A percentile compares a stretch with the other conserved stretches of the same genome.
Conservation (phyloP, 2,888 invertebrate genomes). For the Podotricha telesiphe region DNA sequence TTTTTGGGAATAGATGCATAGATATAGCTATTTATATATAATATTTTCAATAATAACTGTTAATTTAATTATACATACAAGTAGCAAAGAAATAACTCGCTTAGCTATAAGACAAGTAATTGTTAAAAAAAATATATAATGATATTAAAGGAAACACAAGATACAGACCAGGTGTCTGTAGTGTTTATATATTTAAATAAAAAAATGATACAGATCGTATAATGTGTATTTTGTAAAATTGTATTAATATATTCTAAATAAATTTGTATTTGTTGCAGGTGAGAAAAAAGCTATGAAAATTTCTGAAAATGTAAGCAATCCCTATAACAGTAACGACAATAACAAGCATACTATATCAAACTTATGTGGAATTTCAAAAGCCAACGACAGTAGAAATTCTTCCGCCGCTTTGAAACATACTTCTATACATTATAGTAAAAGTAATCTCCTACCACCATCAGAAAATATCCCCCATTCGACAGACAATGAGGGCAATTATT, state of each 20-base stretch:
- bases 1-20: no score
- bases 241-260: neutral
- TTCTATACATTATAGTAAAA: neutral
- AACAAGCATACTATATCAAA: neutral
- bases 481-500: neutral
- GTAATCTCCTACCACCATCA: neutral
- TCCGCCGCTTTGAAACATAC: neutral
- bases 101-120: no score
- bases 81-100: no score
- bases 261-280: slow-evolving; percentile 13
- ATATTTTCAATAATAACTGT: no score
- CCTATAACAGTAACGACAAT: neutral
- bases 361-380: neutral
- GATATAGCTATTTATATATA: no score
- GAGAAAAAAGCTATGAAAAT: neutral
- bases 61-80: no score
- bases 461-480: neutral
- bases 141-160: no score
- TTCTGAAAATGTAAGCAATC: neutral
- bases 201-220: no score
- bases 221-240: no score
- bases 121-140: no score
- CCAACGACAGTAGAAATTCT: neutral
- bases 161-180: no score
- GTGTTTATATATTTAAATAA: no score